Base-by-base conservation (phyloP, 2,888 invertebrate species). In the Emmelina monodactyla region DNA sequence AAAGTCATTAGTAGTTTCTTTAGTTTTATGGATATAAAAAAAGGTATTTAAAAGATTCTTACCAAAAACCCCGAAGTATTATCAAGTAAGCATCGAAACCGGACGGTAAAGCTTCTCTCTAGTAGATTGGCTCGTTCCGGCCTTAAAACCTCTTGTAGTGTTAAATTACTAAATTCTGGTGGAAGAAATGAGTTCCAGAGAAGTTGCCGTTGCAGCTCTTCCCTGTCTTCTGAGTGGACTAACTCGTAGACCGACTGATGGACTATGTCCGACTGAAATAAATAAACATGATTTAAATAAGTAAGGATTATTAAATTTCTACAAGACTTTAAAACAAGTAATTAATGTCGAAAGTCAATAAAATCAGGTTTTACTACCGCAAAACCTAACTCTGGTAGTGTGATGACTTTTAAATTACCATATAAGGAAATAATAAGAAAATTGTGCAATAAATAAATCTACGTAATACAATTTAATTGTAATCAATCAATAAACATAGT, bases 41-140 rank as follows among this genome's bases (percentile, higher is more conserved):
- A n/a, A n/a, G n/a, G n/a, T n/a, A 19, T 6, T 9, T 10, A 25
- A 4, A 25, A n/a, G 3, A 3, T 28, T 61, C 89, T 87, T 73
- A 96, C 96, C 84, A 99, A 86, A 79, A 99, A 99, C 41, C 99
- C 99, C 55, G 98, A 99, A 55, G 99, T 99, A 76, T 99, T 99
- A 82, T 99, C 99, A 57, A 99, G 83, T 22, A 99, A 86, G 84
- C 99, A 99, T 57, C 99, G 89, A 85, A 99, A 99, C 63, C 99
- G 87, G 56, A 99, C 98, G 44, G 98, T 98, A 63, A 99, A 97
- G 71, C 95, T 96, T 53, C 98, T 85, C 73, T 98, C 97, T 52
- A 98, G 83, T 50, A 94, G 86, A 62, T 94, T 91, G 49, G 88
- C 85, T 73, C 96, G 88, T 51, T 97, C 96, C 40, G 94, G 88